Base-by-base conservation (phyloP, 2,888 invertebrate genomes). In the Diarsia dahlii region DNA sequence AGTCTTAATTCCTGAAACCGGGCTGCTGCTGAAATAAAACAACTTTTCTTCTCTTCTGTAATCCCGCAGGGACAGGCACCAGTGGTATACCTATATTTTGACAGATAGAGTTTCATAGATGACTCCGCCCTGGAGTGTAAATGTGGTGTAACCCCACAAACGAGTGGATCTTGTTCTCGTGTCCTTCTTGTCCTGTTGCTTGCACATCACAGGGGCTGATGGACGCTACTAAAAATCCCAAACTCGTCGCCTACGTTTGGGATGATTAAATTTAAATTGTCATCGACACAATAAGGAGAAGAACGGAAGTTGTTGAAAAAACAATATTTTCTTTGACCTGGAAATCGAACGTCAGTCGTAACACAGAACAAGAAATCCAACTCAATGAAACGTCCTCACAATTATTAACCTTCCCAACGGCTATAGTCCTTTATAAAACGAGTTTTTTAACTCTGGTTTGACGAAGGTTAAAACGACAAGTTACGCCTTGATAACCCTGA, bases 381-480 rank as follows among this genome's bases (percentile, higher is more conserved):
- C 3, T 45, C 13, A 2, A 23, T 52, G 10, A 63, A 46, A 74
- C 34, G 10, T 45, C 50, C 15, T 74, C 18, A n/a, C 52, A 28
- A 10, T 54, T 18, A n/a, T 4, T 13, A 13, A 39, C 15, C n/a
- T 48, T 48, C 39, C 18, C 3, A 46, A 56, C 56, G 12, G n/a
- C 45, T 15, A 12, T 23, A 28, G 13, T 18, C 48, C 34, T 71
- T 28, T 50, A 50, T 46, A 39, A 62, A 78, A 78, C 74, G 1
- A 56, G 78, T 67, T 74, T 28, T 45, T 3, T 3, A 34, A 28
- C 34, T 23, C 48, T 54, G 15, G 45, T 66, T 73, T 56, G n/a
- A 13, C 50, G 45, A 50, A 58, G 28, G 39, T 56, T 68, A 39
- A 23, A 78, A 71, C 28, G 18, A 34, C 28, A 18, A 6, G 10